phyloP scores from a whole-genome alignment of 2,888 invertebrate species.

The Phortica magna region DNA sequence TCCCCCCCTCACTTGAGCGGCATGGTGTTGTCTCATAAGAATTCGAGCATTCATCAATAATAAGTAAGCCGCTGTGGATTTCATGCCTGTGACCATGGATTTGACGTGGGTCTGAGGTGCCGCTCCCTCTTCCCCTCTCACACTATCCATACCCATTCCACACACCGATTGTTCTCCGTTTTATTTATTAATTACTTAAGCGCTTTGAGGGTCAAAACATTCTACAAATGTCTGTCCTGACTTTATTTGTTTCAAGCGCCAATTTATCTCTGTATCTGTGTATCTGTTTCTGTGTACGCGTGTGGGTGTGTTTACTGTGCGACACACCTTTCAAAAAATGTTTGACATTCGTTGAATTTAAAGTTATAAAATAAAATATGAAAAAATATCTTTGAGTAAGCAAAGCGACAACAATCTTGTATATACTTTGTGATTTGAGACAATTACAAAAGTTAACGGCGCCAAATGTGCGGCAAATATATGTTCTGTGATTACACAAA shows the following conservation, averaged over 20 bases:
- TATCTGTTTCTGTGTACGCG: slow-evolving; percentile 1
- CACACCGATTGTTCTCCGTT: not conserved
- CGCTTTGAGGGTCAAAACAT: slow-evolving; percentile 25
- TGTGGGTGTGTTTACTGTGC: slow-evolving; percentile 17
- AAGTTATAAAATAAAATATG: not conserved
- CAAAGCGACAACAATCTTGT: no score
- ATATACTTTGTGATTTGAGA: no score
- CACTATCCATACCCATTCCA: not conserved
- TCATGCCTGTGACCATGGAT: not conserved
- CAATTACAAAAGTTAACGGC: no score
- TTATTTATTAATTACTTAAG: slow-evolving; percentile 31
- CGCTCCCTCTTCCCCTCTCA: no score
- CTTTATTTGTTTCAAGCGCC: slow-evolving; percentile 25
- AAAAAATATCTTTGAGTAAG: not conserved
- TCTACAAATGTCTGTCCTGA: slow-evolving; percentile 1
- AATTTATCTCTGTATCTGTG: slow-evolving; percentile 25
- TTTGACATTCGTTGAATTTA: not conserved
- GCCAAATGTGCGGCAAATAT: no score
- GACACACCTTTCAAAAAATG: slow-evolving; percentile 22
- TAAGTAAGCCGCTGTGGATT: slow-evolving; percentile 1
- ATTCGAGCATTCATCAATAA: slow-evolving; percentile 23
- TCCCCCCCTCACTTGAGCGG: no score
- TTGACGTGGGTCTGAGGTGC: not conserved
- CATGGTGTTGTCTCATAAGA: not conserved
- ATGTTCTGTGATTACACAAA: no score